Percentiles rank a stretch among this genome's conserved stretches.
Evolutionary conservation across 2,888 invertebrate species (phyloP).

Genomic region (Idaea straminata): DNA sequence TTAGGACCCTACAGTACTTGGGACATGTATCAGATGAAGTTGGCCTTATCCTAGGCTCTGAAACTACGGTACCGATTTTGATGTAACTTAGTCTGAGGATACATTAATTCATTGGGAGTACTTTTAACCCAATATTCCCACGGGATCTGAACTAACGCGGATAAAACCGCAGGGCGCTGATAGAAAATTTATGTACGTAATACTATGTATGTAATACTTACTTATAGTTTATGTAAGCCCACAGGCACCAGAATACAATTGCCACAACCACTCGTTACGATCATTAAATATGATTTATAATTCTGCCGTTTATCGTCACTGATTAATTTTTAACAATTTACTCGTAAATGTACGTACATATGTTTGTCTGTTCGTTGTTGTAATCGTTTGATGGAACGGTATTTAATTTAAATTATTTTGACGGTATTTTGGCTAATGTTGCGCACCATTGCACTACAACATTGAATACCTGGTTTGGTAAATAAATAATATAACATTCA

Average conservation of each 20-base stretch:
- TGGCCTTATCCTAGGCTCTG: too few relatives aligned
- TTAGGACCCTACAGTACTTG: too few relatives aligned
- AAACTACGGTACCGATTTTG: too few relatives aligned
- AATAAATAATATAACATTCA: neutral
- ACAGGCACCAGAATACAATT: constrained; percentile 9
- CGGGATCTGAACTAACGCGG: too few relatives aligned
- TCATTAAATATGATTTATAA: constrained; percentile 1
- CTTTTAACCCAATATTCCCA: too few relatives aligned
- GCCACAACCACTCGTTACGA: neutral
- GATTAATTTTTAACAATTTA: constrained; percentile 10
- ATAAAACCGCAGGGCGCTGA: too few relatives aligned
- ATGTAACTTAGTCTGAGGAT: too few relatives aligned
- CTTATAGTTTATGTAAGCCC: too few relatives aligned
- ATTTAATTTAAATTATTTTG: neutral
- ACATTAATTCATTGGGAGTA: too few relatives aligned
- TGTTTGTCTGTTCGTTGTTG: constrained; percentile 6
- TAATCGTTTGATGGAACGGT: constrained; percentile 2
- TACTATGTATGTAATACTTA: too few relatives aligned
- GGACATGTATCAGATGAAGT: too few relatives aligned
- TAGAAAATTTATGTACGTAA: too few relatives aligned
- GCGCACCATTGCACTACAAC: neutral
- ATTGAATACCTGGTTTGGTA: neutral
- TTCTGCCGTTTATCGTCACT: neutral
- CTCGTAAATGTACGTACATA: neutral
- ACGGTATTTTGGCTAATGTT: neutral